Conservation (phyloP, 2,113 vertebrate species). For the Anseranas semipalmata region DNA sequence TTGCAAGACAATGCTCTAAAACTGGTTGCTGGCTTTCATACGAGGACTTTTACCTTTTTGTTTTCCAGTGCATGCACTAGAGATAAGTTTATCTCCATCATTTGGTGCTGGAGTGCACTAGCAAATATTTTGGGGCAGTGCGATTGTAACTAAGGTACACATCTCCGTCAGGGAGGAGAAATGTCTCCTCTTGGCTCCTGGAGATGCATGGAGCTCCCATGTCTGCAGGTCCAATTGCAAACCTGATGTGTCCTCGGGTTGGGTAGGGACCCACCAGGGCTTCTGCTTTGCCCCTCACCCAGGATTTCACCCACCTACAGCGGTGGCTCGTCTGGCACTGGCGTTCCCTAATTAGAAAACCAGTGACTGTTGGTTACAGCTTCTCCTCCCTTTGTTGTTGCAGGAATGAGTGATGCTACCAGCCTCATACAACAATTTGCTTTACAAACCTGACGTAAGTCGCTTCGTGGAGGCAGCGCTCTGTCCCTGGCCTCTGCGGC, state of each 20-base stretch:
- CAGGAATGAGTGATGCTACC: background rate
- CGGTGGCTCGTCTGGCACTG: background rate
- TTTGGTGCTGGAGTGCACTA: background rate
- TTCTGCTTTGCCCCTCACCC: background rate
- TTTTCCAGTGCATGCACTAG: background rate
- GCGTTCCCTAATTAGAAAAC: background rate
- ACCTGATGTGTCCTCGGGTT: background rate
- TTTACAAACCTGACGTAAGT: background rate
- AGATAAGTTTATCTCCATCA: background rate
- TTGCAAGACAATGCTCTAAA: background rate
- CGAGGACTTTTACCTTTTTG: background rate
- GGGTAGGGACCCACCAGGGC: background rate
- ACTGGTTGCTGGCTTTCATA: background rate
- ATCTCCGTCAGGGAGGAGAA: background rate
- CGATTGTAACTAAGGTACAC: background rate
- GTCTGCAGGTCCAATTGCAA: background rate
- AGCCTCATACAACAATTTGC: background rate
- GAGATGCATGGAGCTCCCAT: background rate
- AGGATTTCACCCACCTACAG: background rate
- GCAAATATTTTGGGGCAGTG: background rate
- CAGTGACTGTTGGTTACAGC: background rate
- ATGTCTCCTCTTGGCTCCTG: background rate
- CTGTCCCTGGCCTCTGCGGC: no score
- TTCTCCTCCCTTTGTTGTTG: background rate
- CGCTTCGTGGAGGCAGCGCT: fast-evolving